Evolutionary conservation across 35 echinoderm and acorn worm genomes (phyloP).

Genomic region (Amphiura filiformis): DNA sequence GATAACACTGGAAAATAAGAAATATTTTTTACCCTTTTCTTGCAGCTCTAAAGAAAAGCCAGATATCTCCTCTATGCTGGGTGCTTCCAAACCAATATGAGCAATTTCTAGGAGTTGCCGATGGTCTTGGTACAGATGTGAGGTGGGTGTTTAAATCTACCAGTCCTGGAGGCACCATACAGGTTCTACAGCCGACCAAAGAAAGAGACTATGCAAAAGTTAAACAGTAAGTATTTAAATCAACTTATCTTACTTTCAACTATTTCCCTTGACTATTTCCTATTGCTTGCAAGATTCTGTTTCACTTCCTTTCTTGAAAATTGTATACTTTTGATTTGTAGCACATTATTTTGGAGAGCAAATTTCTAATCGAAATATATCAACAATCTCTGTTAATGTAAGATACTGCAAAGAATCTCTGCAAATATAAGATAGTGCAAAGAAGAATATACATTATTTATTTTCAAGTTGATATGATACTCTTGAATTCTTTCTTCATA

Average conservation of each 20-base stretch:
- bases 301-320: neutral
- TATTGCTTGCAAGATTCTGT: neutral
- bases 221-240: slow-evolving; percentile 86
- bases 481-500: too few species aligned
- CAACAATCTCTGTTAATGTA: too few species aligned
- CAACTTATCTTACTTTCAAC: neutral
- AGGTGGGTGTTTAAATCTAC: slow-evolving; percentile 95
- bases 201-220: slow-evolving; percentile 85
- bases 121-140: slow-evolving; percentile 73
- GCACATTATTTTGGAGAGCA: too few species aligned
- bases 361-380: too few species aligned
- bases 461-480: too few species aligned
- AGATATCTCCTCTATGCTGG: slow-evolving; percentile 83
- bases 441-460: too few species aligned
- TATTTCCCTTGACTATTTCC: neutral
- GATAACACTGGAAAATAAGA: too few species aligned
- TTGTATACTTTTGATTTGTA: too few species aligned
- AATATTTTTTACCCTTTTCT: too few species aligned
- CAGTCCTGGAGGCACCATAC: slow-evolving; percentile 63
- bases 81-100: slow-evolving; percentile 85
- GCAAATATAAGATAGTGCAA: too few species aligned
- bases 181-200: slow-evolving; percentile 89
- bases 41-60: slow-evolving; percentile 69
- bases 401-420: too few species aligned
- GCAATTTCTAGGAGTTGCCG: slow-evolving; percentile 85